These are phyloP conservation scores for Napeogenes sylphis DNA, from an alignment of 2,888 invertebrate genomes.

Conservation along the genomic window DNA sequence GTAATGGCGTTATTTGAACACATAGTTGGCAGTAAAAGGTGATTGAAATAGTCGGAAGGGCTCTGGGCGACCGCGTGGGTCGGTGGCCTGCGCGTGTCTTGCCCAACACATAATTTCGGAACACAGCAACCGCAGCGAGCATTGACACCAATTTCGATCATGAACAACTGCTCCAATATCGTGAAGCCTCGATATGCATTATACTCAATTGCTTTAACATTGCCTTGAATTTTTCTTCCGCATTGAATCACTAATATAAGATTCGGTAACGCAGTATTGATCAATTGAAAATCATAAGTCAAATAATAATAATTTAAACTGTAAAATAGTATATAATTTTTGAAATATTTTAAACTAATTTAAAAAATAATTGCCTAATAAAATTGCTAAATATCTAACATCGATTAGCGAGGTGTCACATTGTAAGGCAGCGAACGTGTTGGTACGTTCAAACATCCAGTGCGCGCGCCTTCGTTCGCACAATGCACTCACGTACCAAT, in stretches of 20 bases:
- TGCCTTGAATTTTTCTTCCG: not conserved
- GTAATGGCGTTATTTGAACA: constrained; percentile 24
- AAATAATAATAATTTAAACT: no score
- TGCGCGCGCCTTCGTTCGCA: constrained; percentile 44
- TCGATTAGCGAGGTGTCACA: constrained; percentile 56
- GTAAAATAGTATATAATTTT: no score
- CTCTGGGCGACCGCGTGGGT: constrained; percentile 43
- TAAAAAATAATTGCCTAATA: constrained; percentile 8
- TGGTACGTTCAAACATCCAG: constrained; percentile 39
- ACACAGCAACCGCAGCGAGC: constrained; percentile 75
- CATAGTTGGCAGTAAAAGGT: constrained; percentile 39
- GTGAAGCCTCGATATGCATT: constrained; percentile 38
- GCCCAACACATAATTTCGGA: constrained; percentile 73
- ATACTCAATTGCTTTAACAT: constrained; percentile 26
- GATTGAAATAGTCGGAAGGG: constrained; percentile 61
- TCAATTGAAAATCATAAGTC: no score
- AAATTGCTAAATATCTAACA: constrained; percentile 39
- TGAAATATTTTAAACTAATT: no score
- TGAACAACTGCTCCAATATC: constrained; percentile 54
- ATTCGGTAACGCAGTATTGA: no score
- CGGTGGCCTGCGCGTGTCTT: constrained; percentile 52
- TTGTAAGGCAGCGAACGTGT: constrained; percentile 42
- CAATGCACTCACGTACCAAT: constrained; percentile 73
- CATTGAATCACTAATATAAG: no score
- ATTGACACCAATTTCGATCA: constrained; percentile 73